Evolutionary conservation across 2,113 vertebrate genomes (phyloP), one percentile per base, ranked within the genome.

Genomic region (Nothobranchius kuhntae): DNA sequence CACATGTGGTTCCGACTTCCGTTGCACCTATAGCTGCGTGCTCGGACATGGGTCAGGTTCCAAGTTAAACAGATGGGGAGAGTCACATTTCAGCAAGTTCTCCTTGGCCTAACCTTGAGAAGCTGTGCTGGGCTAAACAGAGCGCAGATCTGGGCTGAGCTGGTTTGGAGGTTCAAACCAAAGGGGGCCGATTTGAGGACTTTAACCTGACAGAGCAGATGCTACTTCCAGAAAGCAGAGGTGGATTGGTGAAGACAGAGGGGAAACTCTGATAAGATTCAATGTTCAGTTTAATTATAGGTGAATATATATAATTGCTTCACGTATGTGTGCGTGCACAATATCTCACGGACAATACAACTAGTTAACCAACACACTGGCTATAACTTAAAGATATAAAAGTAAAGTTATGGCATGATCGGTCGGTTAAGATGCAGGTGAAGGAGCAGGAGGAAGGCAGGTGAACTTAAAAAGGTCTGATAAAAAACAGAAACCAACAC

Each of bases 81-180:
- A 70, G 76, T 66, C 42, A 48, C 61, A 61, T 75, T 75, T 75
- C 64, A 68, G 68, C 77, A 70, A 52, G 63, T 82, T 89, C 67
- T 86, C 83, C 87, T 89, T 88, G 78, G 75, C 68, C 78, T 78
- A 72, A 91, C 89, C 91, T 92, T 91, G 87, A 72, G 80, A 85
- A 85, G 84, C 83, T 84, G 82, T 86, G 84, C 78, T 42, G 84
- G 75, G 84, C 45, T 38, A 66, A 80, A 61, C 78, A 35, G 40
- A 65, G 64, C 72, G 1, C 67, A 66, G 81, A 82, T 77, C 64
- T 67, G 58, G 69, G 71, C 44, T 76, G 53, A 77, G 57, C 45
- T 6, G 57, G 71, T 81, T 64, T 68, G 68, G 61, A 78, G 59
- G 71, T 51, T 71, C 56, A 47, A 62, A 71, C 67, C 14, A n/a